A percentile compares a stretch with the other conserved stretches of the same genome.
These are phyloP conservation scores for Antheraea assamensis DNA, from an alignment of 2,888 invertebrate genomes.

Conservation along the genomic window DNA sequence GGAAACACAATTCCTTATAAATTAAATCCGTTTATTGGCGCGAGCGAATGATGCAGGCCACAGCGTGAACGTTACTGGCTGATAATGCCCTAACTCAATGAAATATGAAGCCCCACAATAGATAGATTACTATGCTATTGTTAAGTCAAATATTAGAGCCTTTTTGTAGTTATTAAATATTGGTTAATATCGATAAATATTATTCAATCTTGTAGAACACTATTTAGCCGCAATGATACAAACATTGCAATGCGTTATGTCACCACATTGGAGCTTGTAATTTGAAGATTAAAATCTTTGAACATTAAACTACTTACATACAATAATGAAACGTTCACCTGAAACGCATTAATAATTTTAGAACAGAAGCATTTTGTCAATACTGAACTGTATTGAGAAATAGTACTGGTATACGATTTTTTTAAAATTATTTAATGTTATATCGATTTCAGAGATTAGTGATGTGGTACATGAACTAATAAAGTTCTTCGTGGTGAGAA, in stretches of 20 bases:
- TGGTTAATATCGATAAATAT: background rate
- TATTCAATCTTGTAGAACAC: background rate
- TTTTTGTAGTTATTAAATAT: background rate
- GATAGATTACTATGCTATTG: background rate
- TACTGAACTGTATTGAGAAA: background rate
- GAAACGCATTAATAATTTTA: background rate
- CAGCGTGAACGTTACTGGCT: no score
- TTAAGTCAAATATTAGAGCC: no score
- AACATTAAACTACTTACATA: conserved; percentile 10
- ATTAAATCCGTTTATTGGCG: no score
- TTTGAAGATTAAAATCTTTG: conserved; percentile 3
- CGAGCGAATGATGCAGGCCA: no score
- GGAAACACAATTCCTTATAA: no score
- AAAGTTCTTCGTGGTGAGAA: no score
- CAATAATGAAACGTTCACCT: conserved; percentile 15
- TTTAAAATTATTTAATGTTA: no score
- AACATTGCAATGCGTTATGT: conserved; percentile 12
- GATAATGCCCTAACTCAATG: no score
- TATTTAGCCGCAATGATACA: conserved; percentile 1
- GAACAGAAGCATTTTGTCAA: background rate
- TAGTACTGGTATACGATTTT: background rate
- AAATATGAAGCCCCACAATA: no score
- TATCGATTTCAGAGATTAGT: no score
- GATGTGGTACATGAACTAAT: no score
- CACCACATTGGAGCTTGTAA: conserved; percentile 11